A percentile compares a stretch with the other conserved stretches of the same genome.
These are phyloP conservation scores for Hycleus phaleratus DNA, from an alignment of 1,140 invertebrate genomes.

Conservation along the genomic window DNA sequence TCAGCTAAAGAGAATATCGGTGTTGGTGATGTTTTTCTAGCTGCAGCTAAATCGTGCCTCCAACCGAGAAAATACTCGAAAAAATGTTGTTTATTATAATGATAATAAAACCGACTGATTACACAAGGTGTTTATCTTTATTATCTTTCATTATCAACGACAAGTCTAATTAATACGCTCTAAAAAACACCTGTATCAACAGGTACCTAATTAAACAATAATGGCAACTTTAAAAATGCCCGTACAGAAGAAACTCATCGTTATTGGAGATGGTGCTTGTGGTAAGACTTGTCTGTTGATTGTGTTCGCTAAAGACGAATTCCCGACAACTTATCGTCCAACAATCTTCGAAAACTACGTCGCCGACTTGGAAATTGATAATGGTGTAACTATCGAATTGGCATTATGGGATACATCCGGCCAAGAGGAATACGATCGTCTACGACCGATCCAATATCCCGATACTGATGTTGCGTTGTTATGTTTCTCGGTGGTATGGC, in stretches of 20 bases:
- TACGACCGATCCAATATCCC: constrained; percentile 92
- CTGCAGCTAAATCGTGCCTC: neutral
- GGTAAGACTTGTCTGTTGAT: constrained; percentile 97
- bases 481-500: constrained; percentile 97
- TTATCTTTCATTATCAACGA: no score
- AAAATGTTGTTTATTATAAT: no score
- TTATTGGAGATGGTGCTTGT: constrained; percentile 84
- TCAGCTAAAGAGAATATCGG: constrained; percentile 33
- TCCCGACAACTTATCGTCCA: constrained; percentile 97
- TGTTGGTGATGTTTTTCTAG: constrained; percentile 1
- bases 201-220: no score
- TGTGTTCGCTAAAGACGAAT: constrained; percentile 98
- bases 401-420: constrained; percentile 98
- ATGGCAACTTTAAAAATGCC: no score
- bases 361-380: constrained; percentile 92
- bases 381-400: constrained; percentile 82
- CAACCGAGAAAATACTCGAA: no score
- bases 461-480: constrained; percentile 97
- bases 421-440: constrained; percentile 96
- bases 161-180: no score
- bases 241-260: no score
- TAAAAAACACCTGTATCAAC: no score
- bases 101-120: no score
- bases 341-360: constrained; percentile 99
- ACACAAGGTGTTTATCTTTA: no score